These are phyloP conservation scores for Anas acuta DNA, from an alignment of 2,797 vertebrate genomes.

Conservation along the genomic window DNA sequence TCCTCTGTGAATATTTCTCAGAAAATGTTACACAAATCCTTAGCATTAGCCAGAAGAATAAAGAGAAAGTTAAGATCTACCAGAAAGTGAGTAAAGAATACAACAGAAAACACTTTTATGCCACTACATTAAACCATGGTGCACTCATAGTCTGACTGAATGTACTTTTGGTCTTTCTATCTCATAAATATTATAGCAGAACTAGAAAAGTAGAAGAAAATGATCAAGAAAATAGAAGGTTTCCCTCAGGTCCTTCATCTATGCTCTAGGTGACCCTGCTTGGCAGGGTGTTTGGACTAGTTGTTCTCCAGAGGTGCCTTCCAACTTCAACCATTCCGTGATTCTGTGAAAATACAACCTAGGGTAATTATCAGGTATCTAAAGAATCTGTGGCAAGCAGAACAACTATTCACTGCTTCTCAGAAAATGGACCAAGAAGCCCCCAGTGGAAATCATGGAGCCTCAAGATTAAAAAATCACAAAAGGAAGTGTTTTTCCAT, in stretches of 20 bases:
- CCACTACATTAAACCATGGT: neutral
- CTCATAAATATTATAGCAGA: neutral
- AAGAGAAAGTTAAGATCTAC: neutral
- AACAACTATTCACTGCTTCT: neutral
- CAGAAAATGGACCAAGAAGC: conserved; percentile 1
- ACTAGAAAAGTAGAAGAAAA: neutral
- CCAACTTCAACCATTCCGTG: no score
- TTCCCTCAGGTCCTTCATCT: neutral
- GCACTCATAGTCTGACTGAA: neutral
- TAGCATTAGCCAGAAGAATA: neutral
- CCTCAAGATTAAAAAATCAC: conserved; percentile 3
- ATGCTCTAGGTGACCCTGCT: no score
- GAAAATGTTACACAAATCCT: neutral
- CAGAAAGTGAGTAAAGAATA: neutral
- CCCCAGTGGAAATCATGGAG: conserved; percentile 19
- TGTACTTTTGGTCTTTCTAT: neutral
- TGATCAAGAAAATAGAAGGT: neutral
- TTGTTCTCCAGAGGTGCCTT: no score
- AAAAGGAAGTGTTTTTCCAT: neutral
- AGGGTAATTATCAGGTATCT: neutral
- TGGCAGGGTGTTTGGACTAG: no score
- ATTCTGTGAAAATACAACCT: neutral
- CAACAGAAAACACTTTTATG: neutral
- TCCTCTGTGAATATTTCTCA: neutral
- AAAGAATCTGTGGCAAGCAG: neutral